Evolutionary conservation across 2,113 vertebrate species (phyloP).

Genomic region (Propithecus coquereli): DNA sequence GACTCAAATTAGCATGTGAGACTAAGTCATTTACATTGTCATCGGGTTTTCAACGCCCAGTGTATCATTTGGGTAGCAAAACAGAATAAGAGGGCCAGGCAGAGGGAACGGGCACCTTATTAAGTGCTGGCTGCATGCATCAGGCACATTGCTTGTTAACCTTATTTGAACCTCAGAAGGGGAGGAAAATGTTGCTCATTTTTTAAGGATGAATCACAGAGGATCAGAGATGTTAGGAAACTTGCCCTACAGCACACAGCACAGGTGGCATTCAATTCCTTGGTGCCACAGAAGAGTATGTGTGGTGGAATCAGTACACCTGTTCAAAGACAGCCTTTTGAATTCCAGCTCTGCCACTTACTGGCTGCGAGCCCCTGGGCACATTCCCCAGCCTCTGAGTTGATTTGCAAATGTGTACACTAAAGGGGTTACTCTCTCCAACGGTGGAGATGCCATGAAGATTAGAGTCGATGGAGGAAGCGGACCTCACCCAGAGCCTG

Average conservation of each 20-base stretch:
- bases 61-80: background rate
- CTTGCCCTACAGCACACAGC: background rate
- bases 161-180: background rate
- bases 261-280: background rate
- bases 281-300: background rate
- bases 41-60: background rate
- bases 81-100: background rate
- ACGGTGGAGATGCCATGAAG: background rate
- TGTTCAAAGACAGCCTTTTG: background rate
- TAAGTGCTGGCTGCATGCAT: accelerated
- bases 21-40: background rate
- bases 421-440: background rate
- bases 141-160: background rate
- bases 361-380: background rate
- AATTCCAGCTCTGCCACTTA: background rate
- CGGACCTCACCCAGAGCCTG: background rate
- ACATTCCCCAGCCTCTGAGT: no score
- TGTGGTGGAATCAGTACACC: accelerated
- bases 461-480: accelerated
- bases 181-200: background rate
- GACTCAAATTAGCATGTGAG: background rate
- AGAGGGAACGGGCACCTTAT: accelerated
- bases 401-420: background rate
- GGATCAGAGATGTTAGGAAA: background rate
- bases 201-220: background rate